phyloP scores from a whole-genome alignment of 1,140 invertebrate species.

The Cryptotermes secundus region DNA sequence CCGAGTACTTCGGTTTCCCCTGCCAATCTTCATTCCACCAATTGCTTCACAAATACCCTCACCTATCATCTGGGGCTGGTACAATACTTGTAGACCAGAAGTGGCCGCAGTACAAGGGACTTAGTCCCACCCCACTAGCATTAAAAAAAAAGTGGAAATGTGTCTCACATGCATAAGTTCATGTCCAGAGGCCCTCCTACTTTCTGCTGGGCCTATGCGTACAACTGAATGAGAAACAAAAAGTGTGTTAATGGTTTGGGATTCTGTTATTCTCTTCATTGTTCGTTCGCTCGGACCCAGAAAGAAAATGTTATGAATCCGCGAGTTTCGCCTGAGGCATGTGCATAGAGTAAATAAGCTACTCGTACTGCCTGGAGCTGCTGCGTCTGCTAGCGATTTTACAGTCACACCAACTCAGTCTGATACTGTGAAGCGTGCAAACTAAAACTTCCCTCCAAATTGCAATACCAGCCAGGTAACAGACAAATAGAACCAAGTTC shows the following conservation, averaged over 20 bases:
- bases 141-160: too few species aligned
- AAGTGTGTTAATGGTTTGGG: background rate
- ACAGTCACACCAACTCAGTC: background rate
- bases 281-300: background rate
- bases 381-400: background rate
- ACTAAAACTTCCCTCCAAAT: background rate
- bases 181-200: background rate
- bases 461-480: background rate
- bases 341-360: background rate
- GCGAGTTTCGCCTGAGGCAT: background rate
- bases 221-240: background rate
- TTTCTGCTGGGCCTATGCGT: background rate
- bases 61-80: too few species aligned
- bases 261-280: background rate
- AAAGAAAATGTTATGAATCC: background rate
- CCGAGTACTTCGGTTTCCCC: too few species aligned
- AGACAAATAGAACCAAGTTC: background rate
- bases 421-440: background rate
- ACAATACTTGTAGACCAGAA: too few species aligned
- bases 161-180: background rate
- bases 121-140: too few species aligned
- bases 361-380: background rate
- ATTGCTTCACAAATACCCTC: too few species aligned
- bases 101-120: too few species aligned
- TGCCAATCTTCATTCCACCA: too few species aligned